A percentile compares a stretch with the other conserved stretches of the same genome.
Conservation (phyloP, 2,888 invertebrate species). For the Spilarctia lutea region DNA sequence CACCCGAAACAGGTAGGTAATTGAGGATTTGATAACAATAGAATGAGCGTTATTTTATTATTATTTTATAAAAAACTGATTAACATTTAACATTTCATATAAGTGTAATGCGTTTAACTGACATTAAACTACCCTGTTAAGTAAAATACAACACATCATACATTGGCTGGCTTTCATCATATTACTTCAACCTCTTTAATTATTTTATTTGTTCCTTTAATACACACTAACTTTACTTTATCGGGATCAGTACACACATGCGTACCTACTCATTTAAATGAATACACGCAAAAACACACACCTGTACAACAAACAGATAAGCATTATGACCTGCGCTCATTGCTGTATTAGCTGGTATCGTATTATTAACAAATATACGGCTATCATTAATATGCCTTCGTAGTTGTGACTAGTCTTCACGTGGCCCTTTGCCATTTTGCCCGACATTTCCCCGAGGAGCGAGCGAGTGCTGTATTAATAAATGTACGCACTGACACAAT, state of each 20-base stretch:
- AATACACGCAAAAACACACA: background rate
- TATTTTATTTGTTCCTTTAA: too few species aligned
- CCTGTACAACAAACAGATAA: background rate
- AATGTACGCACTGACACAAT: slow-evolving; percentile 8
- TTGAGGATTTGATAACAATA: too few species aligned
- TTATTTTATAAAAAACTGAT: too few species aligned
- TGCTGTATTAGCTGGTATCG: background rate
- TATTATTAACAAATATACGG: background rate
- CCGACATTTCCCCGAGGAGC: slow-evolving; percentile 8
- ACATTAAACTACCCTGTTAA: background rate
- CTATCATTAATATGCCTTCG: too few species aligned
- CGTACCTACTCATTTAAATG: background rate
- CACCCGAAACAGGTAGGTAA: too few species aligned
- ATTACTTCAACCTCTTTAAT: too few species aligned
- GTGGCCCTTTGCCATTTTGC: background rate
- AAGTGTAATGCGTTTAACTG: background rate
- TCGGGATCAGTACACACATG: background rate
- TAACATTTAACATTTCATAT: too few species aligned
- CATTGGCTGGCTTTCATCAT: background rate
- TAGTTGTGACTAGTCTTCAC: background rate
- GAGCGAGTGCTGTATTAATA: background rate
- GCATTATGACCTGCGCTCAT: background rate
- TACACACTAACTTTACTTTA: background rate
- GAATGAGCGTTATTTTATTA: too few species aligned
- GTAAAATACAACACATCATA: background rate